Percentiles rank a stretch among this genome's conserved stretches.
These are phyloP conservation scores for Dexiosoma caninum DNA, from an alignment of 2,888 invertebrate species.

Conservation along the genomic window DNA sequence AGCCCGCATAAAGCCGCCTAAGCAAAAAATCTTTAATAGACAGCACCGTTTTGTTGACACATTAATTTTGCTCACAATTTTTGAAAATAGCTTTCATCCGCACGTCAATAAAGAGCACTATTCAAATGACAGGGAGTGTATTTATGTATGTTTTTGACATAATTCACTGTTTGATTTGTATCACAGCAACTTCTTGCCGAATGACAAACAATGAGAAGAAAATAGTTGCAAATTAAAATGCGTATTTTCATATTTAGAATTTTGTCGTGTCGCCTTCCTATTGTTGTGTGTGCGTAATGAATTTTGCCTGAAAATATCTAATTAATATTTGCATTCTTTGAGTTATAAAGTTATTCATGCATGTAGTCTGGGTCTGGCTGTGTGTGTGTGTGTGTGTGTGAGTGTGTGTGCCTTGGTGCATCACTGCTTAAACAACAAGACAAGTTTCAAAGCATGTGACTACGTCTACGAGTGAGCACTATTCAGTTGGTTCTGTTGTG, in stretches of 20 bases:
- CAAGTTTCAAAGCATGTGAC: neutral
- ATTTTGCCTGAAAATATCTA: neutral
- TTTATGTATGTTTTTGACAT: too few relatives aligned
- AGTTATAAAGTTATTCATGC: neutral
- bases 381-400: neutral
- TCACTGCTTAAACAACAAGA: neutral
- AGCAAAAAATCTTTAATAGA: too few relatives aligned
- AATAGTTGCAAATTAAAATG: constrained; percentile 5
- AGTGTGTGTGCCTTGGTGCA: neutral
- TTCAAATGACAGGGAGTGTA: too few relatives aligned
- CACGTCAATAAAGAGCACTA: too few relatives aligned
- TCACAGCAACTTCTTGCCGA: constrained; percentile 14
- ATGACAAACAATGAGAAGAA: constrained; percentile 25
- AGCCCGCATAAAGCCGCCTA: too few relatives aligned
- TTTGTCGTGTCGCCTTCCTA: neutral
- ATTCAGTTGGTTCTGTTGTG: neutral
- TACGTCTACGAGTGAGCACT: neutral
- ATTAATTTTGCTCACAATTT: too few relatives aligned
- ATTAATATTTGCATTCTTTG: neutral
- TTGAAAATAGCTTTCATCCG: too few relatives aligned
- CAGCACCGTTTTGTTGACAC: too few relatives aligned
- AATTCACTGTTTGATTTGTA: neutral
- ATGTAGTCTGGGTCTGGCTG: too few relatives aligned
- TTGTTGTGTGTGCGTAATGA: neutral
- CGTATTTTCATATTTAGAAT: constrained; percentile 7